These are phyloP conservation scores for Pocota personata DNA, from an alignment of 2,888 invertebrate genomes.

Conservation along the genomic window DNA sequence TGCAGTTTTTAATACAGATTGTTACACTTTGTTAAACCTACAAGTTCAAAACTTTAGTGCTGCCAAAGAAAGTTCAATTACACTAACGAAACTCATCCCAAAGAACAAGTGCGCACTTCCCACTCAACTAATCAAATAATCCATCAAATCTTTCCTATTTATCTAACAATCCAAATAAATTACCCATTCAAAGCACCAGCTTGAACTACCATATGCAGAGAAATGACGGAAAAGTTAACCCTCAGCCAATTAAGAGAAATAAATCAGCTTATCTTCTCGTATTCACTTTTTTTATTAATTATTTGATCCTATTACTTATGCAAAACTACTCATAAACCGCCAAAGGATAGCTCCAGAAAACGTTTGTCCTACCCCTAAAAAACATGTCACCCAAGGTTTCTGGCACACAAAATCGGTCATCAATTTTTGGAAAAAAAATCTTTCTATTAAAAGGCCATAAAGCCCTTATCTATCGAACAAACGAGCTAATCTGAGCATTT, in stretches of 20 bases:
- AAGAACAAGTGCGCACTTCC: constrained; percentile 28
- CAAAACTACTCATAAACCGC: constrained; percentile 62
- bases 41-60: neutral
- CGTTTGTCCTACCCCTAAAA: constrained; percentile 26
- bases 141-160: constrained; percentile 25
- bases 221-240: neutral
- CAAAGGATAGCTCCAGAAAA: constrained; percentile 8
- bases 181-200: constrained; percentile 19
- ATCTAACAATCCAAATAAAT: constrained; percentile 20
- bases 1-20: no score
- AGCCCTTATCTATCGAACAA: constrained; percentile 44
- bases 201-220: constrained; percentile 24
- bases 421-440: neutral
- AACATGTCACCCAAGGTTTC: constrained; percentile 4
- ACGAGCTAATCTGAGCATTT: neutral
- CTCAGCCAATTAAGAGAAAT: constrained; percentile 35
- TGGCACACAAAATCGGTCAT: constrained; percentile 15
- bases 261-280: constrained; percentile 53
- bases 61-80: neutral
- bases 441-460: constrained; percentile 60
- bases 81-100: neutral
- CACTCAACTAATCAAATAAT: constrained; percentile 35
- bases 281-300: constrained; percentile 52
- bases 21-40: no score
- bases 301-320: constrained; percentile 72